Conservation (phyloP, 1,140 invertebrate genomes). For the Solenopsis invicta region DNA sequence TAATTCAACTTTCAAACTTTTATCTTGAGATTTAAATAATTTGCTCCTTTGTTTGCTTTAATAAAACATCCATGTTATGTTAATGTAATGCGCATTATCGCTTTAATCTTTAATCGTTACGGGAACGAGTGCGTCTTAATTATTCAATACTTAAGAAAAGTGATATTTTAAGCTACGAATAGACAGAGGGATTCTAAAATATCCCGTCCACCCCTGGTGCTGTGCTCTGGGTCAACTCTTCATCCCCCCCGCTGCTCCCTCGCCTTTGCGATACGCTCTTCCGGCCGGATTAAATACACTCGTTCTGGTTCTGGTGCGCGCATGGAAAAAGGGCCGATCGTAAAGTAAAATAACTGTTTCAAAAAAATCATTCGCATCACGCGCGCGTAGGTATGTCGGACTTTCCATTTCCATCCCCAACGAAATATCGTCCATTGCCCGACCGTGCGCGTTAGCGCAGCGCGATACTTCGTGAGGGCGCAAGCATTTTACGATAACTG, state of each 20-base stretch:
- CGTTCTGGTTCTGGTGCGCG: slow-evolving; percentile 49
- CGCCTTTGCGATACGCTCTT: slow-evolving; percentile 57
- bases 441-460: slow-evolving; percentile 33
- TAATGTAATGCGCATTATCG: not conserved
- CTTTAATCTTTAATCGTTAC: not conserved
- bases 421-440: slow-evolving; percentile 18
- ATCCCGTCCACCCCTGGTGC: slow-evolving; percentile 34
- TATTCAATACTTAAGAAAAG: not conserved
- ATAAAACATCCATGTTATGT: not conserved
- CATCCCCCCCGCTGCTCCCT: slow-evolving; percentile 1
- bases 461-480: slow-evolving; percentile 27
- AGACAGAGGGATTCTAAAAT: slow-evolving; percentile 48
- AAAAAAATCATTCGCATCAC: slow-evolving; percentile 55
- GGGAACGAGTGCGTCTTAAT: not conserved
- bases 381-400: slow-evolving; percentile 17
- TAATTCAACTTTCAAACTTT: not conserved
- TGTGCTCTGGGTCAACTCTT: slow-evolving; percentile 61
- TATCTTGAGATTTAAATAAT: not conserved
- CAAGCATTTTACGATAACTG: slow-evolving; percentile 54
- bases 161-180: slow-evolving; percentile 13
- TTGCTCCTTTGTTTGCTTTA: not conserved
- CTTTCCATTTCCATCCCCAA: slow-evolving; percentile 44
- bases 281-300: slow-evolving; percentile 70
- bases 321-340: slow-evolving; percentile 64
- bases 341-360: slow-evolving; percentile 72